Conservation (phyloP, 1,140 invertebrate genomes). For the Cydia pomonella region DNA sequence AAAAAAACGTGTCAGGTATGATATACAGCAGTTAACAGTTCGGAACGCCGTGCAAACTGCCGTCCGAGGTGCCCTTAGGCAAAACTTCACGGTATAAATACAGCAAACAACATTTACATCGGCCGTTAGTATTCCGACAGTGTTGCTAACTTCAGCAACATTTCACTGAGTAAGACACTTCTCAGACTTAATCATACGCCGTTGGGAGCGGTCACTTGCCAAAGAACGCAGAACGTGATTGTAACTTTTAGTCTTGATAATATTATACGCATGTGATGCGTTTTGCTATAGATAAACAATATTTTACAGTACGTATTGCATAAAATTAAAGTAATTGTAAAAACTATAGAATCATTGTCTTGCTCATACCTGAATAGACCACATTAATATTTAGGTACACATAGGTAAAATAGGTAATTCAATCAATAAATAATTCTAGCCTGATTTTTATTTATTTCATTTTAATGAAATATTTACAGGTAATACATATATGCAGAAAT, state of each 20-base stretch:
- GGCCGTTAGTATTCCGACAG: conserved; percentile 47
- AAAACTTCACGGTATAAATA: conserved; percentile 52
- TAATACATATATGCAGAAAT: no score
- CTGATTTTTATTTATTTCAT: no score
- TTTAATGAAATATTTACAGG: no score
- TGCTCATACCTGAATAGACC: no score
- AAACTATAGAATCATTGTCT: no score
- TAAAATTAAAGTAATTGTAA: no score
- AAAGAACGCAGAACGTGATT: conserved; percentile 22
- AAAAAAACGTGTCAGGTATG: conserved; percentile 39
- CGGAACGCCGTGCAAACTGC: conserved; percentile 40
- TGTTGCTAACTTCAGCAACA: conserved; percentile 49
- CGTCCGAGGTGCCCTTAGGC: conserved; percentile 34
- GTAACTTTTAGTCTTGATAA: conserved; percentile 5
- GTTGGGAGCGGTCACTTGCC: conserved; percentile 29
- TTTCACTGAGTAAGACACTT: conserved; percentile 49
- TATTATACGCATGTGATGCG: no score
- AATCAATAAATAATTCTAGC: no score
- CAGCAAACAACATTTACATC: conserved; percentile 50
- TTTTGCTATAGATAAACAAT: background rate
- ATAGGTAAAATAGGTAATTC: no score
- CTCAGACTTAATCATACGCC: conserved; percentile 49
- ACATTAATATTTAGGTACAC: no score
- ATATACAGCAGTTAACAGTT: conserved; percentile 44
- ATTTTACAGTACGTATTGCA: background rate